These are phyloP conservation scores for Balearica regulorum DNA, from an alignment of 2,797 vertebrate species.

Conservation along the genomic window DNA sequence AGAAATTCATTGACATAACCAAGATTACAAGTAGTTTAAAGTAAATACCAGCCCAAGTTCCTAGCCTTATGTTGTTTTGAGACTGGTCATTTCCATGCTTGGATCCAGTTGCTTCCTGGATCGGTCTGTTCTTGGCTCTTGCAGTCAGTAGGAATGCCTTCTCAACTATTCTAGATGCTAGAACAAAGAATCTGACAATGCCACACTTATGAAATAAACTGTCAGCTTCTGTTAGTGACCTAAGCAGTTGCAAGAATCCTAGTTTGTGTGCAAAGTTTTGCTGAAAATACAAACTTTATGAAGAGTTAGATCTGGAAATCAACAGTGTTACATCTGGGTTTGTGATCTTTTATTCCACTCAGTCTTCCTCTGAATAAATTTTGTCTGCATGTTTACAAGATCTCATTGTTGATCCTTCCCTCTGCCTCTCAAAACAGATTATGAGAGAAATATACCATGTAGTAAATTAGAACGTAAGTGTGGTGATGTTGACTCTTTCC, in stretches of 20 bases:
- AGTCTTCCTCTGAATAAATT: neutral
- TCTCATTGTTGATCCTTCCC: neutral
- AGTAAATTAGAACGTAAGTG: neutral
- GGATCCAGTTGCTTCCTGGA: neutral
- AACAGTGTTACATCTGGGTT: neutral
- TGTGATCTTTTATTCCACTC: neutral
- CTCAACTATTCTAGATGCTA: neutral
- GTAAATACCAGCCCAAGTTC: neutral
- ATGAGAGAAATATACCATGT: neutral
- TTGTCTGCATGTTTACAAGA: neutral
- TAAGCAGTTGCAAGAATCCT: neutral
- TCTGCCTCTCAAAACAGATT: neutral
- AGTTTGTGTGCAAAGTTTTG: neutral
- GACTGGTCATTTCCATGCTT: neutral
- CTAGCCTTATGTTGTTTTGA: neutral
- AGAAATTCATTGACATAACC: neutral
- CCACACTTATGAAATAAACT: neutral
- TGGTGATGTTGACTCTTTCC: neutral
- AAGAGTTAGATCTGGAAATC: neutral
- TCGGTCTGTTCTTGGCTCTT: neutral
- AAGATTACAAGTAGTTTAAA: neutral
- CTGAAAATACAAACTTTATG: neutral
- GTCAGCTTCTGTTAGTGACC: neutral
- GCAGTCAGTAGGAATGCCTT: neutral
- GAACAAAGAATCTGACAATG: neutral